These are phyloP conservation scores for Bettongia penicillata DNA, from an alignment of 2,113 vertebrate species.

Conservation along the genomic window DNA sequence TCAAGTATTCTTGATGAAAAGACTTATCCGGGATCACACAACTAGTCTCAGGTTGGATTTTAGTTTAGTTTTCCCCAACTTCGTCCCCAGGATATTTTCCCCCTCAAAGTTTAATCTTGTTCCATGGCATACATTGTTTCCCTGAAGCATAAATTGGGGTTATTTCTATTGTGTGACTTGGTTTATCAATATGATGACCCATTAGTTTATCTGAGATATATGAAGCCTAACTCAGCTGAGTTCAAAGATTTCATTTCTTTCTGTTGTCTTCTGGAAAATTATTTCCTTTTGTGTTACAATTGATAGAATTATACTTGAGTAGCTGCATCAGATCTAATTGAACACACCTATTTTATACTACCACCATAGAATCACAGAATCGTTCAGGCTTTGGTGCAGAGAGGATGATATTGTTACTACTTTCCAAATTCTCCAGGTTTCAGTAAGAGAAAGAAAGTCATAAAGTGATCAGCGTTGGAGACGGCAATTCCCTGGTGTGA, in stretches of 20 bases:
- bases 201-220: not conserved
- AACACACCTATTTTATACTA: too few species aligned
- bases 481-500: not conserved
- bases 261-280: too few species aligned
- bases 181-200: too few species aligned
- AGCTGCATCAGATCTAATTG: too few species aligned
- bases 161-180: not conserved
- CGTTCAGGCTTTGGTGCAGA: not conserved
- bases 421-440: not conserved
- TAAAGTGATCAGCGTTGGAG: not conserved
- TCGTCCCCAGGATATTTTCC: not conserved
- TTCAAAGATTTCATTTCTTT: not conserved
- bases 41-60: not conserved
- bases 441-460: not conserved
- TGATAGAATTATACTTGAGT: too few species aligned
- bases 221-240: not conserved
- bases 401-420: not conserved
- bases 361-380: not conserved
- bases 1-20: too few species aligned
- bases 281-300: too few species aligned
- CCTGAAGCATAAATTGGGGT: not conserved
- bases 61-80: not conserved
- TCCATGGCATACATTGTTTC: not conserved
- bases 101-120: not conserved
- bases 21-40: not conserved